Conservation (phyloP, 2,113 vertebrate genomes). For the Passer montanus region DNA sequence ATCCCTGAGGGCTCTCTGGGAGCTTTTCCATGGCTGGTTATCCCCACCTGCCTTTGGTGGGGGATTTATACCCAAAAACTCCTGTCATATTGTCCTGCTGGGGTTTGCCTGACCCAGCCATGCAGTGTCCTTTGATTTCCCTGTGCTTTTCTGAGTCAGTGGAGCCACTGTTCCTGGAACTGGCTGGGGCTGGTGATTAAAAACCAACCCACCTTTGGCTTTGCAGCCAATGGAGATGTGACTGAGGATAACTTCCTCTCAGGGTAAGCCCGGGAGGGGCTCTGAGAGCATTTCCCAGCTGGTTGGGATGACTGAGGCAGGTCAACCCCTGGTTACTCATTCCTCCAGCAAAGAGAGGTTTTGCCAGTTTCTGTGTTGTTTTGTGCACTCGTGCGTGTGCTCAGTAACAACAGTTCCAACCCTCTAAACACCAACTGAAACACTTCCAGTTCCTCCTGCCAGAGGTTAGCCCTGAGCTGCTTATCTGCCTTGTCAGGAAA, state of each 20-base stretch:
- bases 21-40: not conserved
- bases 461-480: not conserved
- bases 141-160: not conserved
- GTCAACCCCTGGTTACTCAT: not conserved
- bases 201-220: not conserved
- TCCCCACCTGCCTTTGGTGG: not conserved
- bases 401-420: not conserved
- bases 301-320: not conserved
- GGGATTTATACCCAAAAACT: not conserved
- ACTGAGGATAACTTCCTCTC: not conserved
- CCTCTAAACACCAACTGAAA: not conserved
- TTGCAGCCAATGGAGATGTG: not conserved
- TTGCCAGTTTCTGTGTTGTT: not conserved
- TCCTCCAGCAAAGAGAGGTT: not conserved
- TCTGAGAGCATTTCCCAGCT: not conserved
- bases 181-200: not conserved
- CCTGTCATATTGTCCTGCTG: accelerated
- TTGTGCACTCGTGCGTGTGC: accelerated
- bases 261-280: not conserved
- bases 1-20: not conserved
- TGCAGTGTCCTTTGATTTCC: accelerated
- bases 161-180: not conserved
- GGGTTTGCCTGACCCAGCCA: not conserved
- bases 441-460: not conserved
- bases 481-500: not conserved